Evolutionary conservation across 2,113 vertebrate species (phyloP), one percentile per base, ranked within the genome.

Genomic region (Upupa epops): DNA sequence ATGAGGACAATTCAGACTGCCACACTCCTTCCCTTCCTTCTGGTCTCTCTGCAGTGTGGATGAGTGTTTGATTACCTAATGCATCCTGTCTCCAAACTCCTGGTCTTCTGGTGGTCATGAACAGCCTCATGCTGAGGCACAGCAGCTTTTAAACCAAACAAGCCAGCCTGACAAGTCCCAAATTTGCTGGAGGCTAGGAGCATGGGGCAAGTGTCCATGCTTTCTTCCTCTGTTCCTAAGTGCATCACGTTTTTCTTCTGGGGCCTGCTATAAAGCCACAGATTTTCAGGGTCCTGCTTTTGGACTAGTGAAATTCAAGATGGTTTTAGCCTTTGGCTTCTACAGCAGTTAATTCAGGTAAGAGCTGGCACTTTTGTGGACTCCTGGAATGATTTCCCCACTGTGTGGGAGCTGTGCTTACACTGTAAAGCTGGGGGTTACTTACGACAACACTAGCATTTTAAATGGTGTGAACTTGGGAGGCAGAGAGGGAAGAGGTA

Each of bases 1-100:
- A 74, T 78, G 21, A 81, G n/a, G 45, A 32, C 75, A 78, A 84
- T 88, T 83, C 86, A 58, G 49, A 71, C 42, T n/a, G 48, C 22
- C 48, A 36, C 40, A 13, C 19, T 82, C 45, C 25, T 65, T 64
- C 52, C 61, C 22, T 31, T 74, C 24, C 46, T 28, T 56, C 36
- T 48, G 29, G 34, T 84, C 21, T 71, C 32, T 63, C 64, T 55
- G 49, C 32, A 78, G 32, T 8, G 46, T 31, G 51, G 17, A 32
- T 64, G 31, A 37, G 17, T 0, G 4, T 59, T 81, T 72, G 21
- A 17, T 36, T 74, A 22, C 55, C 32, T 69, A 26, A 55, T 8
- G 17, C 1, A 6, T 34, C n/a, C 26, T 52, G 11, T 69, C 37
- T 29, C 17, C 20, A 52, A 34, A 49, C 26, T 25, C 18, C 29